phyloP scores from a whole-genome alignment of 1,140 invertebrate species.

The Bicyclus anynana region DNA sequence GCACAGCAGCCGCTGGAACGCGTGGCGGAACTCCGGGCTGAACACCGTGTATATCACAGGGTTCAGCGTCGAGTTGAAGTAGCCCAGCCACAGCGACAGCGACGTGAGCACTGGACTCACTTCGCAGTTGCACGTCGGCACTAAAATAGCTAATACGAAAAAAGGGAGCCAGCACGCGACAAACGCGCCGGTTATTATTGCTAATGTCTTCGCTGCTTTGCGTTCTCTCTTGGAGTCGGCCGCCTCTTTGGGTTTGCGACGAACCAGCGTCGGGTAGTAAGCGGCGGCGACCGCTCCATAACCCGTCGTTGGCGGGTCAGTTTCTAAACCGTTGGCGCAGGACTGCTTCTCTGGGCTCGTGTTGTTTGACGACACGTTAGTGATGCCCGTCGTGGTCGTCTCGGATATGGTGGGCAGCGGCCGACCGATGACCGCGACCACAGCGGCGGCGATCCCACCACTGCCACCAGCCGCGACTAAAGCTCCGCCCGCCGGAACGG shows the following conservation, averaged over 20 bases:
- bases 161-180: constrained; percentile 94
- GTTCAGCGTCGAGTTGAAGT: constrained; percentile 93
- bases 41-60: constrained; percentile 94
- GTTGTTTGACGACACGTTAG: constrained; percentile 83
- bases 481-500: constrained; percentile 70
- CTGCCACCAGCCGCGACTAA: constrained; percentile 79
- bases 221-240: constrained; percentile 90
- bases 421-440: constrained; percentile 84
- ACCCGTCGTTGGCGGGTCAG: constrained; percentile 81
- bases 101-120: constrained; percentile 80
- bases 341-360: constrained; percentile 83
- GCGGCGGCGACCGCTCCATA: constrained; percentile 75
- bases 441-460: constrained; percentile 84
- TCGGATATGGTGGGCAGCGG: constrained; percentile 84
- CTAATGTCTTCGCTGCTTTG: constrained; percentile 94
- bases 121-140: constrained; percentile 83
- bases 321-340: constrained; percentile 82
- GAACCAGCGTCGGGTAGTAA: constrained; percentile 70
- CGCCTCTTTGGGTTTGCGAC: constrained; percentile 81
- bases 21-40: constrained; percentile 91
- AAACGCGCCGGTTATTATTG: constrained; percentile 94
- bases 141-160: constrained; percentile 91
- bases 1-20: constrained; percentile 90
- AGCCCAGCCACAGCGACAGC: constrained; percentile 89
- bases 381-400: constrained; percentile 80